These are phyloP conservation scores for Steinernema feltiae DNA, from an alignment of 1,140 invertebrate genomes.

Conservation along the genomic window DNA sequence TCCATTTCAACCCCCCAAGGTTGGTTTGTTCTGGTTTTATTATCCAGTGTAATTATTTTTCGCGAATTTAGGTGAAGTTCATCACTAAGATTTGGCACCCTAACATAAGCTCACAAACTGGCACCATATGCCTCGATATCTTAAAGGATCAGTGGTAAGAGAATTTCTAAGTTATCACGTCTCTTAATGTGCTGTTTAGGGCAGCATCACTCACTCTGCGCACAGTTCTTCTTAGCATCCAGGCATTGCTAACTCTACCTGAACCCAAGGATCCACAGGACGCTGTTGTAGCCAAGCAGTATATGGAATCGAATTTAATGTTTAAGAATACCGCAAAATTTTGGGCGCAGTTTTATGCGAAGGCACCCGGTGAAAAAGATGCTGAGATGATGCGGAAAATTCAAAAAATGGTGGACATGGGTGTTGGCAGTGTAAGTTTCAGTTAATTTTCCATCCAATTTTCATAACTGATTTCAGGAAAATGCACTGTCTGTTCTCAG, in stretches of 20 bases:
- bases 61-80: conserved; percentile 66
- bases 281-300: conserved; percentile 93
- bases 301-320: conserved; percentile 77
- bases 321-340: conserved; percentile 81
- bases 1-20: conserved; percentile 97
- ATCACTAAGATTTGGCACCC: conserved; percentile 99
- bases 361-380: conserved; percentile 37
- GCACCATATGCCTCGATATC: conserved; percentile 97
- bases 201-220: conserved; percentile 95
- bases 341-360: conserved; percentile 90
- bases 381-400: conserved; percentile 58
- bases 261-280: conserved; percentile 73
- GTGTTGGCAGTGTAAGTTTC: conserved; percentile 60
- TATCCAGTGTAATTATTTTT: background rate
- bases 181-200: conserved; percentile 61
- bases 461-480: conserved; percentile 49
- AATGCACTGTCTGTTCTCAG: conserved; percentile 59
- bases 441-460: background rate
- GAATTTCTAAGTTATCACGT: conserved; percentile 29
- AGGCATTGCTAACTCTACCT: conserved; percentile 76
- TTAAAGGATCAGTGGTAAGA: conserved; percentile 96
- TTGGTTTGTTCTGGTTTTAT: conserved; percentile 58
- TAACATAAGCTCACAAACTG: conserved; percentile 96
- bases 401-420: conserved; percentile 60
- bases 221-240: conserved; percentile 85